Conservation (phyloP, 2,888 invertebrate genomes). For the Sericinus montela region DNA sequence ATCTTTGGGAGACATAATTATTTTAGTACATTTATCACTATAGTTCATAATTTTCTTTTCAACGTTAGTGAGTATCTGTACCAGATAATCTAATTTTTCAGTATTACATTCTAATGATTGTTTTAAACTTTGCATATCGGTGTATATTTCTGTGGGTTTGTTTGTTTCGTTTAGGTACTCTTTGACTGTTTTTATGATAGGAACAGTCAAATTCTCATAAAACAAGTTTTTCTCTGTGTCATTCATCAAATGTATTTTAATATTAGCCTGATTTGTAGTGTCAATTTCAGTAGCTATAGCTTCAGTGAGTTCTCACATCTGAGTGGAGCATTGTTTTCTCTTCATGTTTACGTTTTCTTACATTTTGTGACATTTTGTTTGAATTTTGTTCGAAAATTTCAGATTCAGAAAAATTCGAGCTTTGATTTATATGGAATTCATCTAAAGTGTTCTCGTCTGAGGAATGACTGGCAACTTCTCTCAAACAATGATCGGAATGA, state of each 20-base stretch:
- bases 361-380: slow-evolving; percentile 30
- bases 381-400: slow-evolving; percentile 51
- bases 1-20: slow-evolving; percentile 21
- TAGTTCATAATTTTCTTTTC: slow-evolving; percentile 44
- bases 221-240: slow-evolving; percentile 53
- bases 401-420: slow-evolving; percentile 52
- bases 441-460: slow-evolving; percentile 56
- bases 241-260: slow-evolving; percentile 67
- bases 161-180: slow-evolving; percentile 48
- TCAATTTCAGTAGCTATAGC: slow-evolving; percentile 53
- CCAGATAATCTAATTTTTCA: slow-evolving; percentile 48
- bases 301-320: slow-evolving; percentile 54
- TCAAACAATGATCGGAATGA: slow-evolving; percentile 26
- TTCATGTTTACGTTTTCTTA: slow-evolving; percentile 29
- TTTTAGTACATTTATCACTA: slow-evolving; percentile 20
- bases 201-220: slow-evolving; percentile 51
- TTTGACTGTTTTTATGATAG: slow-evolving; percentile 52
- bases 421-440: slow-evolving; percentile 56
- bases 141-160: slow-evolving; percentile 30
- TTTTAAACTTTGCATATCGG: slow-evolving; percentile 35
- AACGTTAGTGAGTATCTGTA: slow-evolving; percentile 47
- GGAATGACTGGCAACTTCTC: slow-evolving; percentile 44
- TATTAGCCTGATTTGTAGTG: slow-evolving; percentile 39
- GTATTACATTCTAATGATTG: slow-evolving; percentile 35
- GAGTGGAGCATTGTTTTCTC: slow-evolving; percentile 37